Percentiles rank a stretch among this genome's conserved stretches.
phyloP scores from a whole-genome alignment of 2,113 vertebrate species.

The Mugil cephalus region DNA sequence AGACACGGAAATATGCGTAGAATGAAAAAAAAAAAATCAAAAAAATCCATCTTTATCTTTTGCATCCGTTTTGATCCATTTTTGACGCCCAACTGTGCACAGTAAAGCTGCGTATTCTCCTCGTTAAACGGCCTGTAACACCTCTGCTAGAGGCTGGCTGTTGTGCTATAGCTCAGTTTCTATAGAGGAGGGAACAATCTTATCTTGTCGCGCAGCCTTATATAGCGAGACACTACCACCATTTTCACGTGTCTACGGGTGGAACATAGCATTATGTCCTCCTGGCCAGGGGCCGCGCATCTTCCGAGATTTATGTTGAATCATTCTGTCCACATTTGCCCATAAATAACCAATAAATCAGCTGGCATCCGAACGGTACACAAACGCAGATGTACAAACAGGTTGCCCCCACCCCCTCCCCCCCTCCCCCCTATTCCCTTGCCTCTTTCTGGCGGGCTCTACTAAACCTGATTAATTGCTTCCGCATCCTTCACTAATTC shows the following conservation, averaged over 20 bases:
- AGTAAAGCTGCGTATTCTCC: too few species aligned
- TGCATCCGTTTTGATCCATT: too few species aligned
- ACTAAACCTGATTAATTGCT: slow-evolving; percentile 63
- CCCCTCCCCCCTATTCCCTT: background rate
- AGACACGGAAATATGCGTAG: too few species aligned
- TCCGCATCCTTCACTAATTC: slow-evolving; percentile 52
- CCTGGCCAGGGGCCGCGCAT: background rate
- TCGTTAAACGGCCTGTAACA: too few species aligned
- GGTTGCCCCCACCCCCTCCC: background rate
- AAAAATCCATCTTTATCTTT: too few species aligned
- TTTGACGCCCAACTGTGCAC: too few species aligned
- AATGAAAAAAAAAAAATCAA: too few species aligned
- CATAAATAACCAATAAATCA: background rate
- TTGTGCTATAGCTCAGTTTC: background rate
- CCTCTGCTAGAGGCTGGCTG: too few species aligned
- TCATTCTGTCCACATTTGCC: background rate
- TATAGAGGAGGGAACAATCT: background rate
- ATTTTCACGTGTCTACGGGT: background rate
- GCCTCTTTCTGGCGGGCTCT: slow-evolving; percentile 3
- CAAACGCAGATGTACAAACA: slow-evolving; percentile 22
- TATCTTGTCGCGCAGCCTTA: background rate
- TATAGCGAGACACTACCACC: too few species aligned
- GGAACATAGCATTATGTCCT: background rate
- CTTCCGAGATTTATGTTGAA: background rate
- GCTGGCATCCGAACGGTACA: background rate